phyloP scores from a whole-genome alignment of 2,888 invertebrate species.

The Aspidapion aeneum region DNA sequence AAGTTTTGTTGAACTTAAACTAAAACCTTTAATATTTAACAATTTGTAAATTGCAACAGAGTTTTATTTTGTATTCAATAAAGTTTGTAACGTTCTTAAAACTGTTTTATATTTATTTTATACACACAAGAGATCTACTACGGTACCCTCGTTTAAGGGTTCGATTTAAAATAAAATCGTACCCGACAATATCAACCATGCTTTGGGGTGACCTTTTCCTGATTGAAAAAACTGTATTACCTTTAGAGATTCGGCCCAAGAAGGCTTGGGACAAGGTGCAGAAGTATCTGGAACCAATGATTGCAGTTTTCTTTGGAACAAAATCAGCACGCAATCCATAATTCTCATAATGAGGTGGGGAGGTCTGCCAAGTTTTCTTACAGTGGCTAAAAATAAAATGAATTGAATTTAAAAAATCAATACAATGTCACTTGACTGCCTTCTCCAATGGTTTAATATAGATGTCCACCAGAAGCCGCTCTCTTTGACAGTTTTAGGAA shows the following conservation, averaged over 20 bases:
- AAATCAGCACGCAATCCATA: conserved; percentile 93
- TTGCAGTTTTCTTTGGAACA: conserved; percentile 88
- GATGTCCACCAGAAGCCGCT: not conserved
- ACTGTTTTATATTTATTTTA: too few relatives aligned
- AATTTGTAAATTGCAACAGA: too few relatives aligned
- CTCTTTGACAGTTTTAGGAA: not conserved
- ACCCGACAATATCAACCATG: too few relatives aligned
- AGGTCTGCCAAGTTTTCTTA: conserved; percentile 90
- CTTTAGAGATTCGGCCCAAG: conserved; percentile 95
- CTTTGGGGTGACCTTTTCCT: too few relatives aligned
- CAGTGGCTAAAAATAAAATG: conserved; percentile 58
- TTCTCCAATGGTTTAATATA: not conserved
- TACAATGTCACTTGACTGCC: not conserved
- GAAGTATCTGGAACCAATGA: conserved; percentile 77
- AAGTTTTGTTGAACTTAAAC: too few relatives aligned
- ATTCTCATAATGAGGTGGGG: conserved; percentile 97
- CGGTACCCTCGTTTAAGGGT: too few relatives aligned
- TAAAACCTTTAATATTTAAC: too few relatives aligned
- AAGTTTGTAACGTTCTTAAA: too few relatives aligned
- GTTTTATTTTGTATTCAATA: too few relatives aligned
- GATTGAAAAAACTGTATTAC: too few relatives aligned
- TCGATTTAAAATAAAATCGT: too few relatives aligned
- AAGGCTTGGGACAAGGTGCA: conserved; percentile 85
- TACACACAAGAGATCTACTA: too few relatives aligned
- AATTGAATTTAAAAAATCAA: not conserved